phyloP scores from a whole-genome alignment of 2,113 vertebrate species.

The Chlorodrepanis virens region DNA sequence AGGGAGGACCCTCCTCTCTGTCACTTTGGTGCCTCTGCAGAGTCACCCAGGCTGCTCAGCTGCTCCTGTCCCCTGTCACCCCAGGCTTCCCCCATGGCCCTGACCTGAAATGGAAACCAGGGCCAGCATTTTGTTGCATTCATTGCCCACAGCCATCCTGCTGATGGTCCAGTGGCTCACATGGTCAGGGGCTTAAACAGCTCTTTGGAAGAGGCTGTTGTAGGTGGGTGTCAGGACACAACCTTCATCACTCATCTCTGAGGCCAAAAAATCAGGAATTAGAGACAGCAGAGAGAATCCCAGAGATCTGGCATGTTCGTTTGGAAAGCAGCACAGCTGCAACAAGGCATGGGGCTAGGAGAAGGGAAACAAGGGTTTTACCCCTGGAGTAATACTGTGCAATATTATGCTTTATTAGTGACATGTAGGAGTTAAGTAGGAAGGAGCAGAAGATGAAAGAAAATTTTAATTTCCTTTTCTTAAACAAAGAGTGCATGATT shows the following conservation, averaged over 20 bases:
- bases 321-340: neutral
- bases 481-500: neutral
- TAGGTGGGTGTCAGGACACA: neutral
- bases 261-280: neutral
- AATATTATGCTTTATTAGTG: neutral
- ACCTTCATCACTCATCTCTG: neutral
- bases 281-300: neutral
- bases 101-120: neutral
- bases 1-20: neutral
- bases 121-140: neutral
- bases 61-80: neutral
- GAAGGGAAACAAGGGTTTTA: neutral
- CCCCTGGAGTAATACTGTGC: neutral
- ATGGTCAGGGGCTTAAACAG: neutral
- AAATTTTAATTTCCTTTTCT: neutral
- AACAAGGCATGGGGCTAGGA: neutral
- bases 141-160: neutral
- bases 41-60: rapidly evolving
- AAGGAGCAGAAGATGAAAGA: neutral
- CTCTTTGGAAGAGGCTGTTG: neutral
- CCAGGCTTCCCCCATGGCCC: neutral
- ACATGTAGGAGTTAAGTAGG: neutral
- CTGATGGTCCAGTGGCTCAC: neutral
- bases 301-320: neutral
- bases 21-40: neutral